Base-by-base conservation (phyloP, 1,140 invertebrate species). In the Adelges cooleyi region DNA sequence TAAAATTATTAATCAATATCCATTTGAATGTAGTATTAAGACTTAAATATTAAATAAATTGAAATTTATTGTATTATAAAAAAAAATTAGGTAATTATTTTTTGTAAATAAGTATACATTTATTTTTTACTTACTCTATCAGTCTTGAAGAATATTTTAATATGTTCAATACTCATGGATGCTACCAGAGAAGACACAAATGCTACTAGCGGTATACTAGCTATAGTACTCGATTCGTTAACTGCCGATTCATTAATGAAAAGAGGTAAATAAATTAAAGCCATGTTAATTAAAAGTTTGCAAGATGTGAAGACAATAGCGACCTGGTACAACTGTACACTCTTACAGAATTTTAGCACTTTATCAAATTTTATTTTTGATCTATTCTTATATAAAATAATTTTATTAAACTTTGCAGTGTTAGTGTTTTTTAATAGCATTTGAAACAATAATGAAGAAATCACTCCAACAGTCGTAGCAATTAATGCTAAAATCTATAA, bases 121-220 rank as follows among this genome's bases (percentile, higher is more conserved):
- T n/a, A n/a, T n/a, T n/a, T n/a, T n/a, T 33, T 33, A 65, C 59
- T 68, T 44, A 68, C 67, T 46, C 51, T 52, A 23, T 68, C 62
- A 17, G 38, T 33, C 54, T 25, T 48, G 11, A 52, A 44, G n/a
- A 23, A 33, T 1, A 33, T 33, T 44, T 66, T 54, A 13, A 52
- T 17, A 11, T 66, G 53, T 74, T 90, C 90, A 46, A 93, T 80
- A 2, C 85, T 69, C 22, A 93, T 75, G 0, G 94, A 89, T 1
- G 88, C 83, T 1, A 86, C 66, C 72, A 96, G 90, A 1, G 92
- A 93, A 13, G 86, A 82, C 3, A 90, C 71, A 75, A 90, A 96
- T 23, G 89, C 85, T 1, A 87, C 83, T 17, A 97, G 77, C 0
- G 93, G 92, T 23, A 95, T 85, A 22, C 86, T 89, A 1, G 92